phyloP scores from a whole-genome alignment of 92 coral and sea anemone genomes.

The Palythoa heliodiscus region DNA sequence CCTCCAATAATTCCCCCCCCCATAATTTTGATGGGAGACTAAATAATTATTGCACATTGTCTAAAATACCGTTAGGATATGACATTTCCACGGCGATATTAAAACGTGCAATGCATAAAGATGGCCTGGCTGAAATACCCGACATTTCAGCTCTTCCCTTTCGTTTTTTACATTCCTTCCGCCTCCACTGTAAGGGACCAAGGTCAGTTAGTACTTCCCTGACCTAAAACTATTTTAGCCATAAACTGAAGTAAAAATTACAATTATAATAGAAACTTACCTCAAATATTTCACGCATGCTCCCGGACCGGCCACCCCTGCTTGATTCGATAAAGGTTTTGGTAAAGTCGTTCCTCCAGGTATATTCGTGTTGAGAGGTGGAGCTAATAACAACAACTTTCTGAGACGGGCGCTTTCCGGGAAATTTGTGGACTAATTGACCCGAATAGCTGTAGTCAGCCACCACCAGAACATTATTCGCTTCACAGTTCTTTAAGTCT shows the following conservation, averaged over 20 bases:
- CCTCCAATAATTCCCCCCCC: too few species aligned
- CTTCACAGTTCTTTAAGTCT: slow-evolving; percentile 80
- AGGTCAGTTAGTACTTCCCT: too few species aligned
- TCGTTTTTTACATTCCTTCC: too few species aligned
- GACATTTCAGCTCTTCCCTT: too few species aligned
- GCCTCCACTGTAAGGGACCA: too few species aligned
- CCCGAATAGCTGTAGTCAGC: slow-evolving; percentile 98
- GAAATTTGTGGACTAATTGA: slow-evolving; percentile 64
- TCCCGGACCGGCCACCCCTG: slow-evolving; percentile 49
- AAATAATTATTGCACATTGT: too few species aligned
- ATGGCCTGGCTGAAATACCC: too few species aligned
- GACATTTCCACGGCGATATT: too few species aligned
- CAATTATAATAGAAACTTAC: slow-evolving; percentile 37
- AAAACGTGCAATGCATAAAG: too few species aligned
- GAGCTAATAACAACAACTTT: slow-evolving; percentile 64
- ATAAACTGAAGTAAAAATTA: neutral
- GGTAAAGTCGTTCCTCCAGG: slow-evolving; percentile 78
- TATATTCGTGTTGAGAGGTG: slow-evolving; percentile 54
- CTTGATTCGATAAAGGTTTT: slow-evolving; percentile 57
- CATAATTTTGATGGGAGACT: too few species aligned
- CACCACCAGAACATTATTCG: slow-evolving; percentile 75
- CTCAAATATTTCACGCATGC: slow-evolving; percentile 66
- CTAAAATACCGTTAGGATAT: too few species aligned
- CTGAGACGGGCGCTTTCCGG: slow-evolving; percentile 42
- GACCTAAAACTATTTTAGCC: neutral